Percentiles rank a stretch among this genome's conserved stretches.
These are phyloP conservation scores for Notoglanidium macrostoma DNA, from an alignment of 2,797 vertebrate genomes.

Conservation along the genomic window DNA sequence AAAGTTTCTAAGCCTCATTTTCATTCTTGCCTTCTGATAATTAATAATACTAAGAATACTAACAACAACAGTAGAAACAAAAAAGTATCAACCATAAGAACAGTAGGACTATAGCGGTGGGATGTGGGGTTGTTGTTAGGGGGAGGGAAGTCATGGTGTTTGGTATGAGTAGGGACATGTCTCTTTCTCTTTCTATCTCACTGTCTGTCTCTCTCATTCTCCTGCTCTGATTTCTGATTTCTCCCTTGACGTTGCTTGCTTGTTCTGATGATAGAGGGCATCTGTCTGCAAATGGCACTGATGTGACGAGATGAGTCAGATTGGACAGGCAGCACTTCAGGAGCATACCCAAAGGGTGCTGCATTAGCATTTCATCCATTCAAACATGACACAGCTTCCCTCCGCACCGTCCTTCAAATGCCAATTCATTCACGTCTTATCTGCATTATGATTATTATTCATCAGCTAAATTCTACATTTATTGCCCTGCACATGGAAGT, in stretches of 20 bases:
- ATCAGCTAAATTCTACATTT: constrained; percentile 54
- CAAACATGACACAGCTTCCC: constrained; percentile 62
- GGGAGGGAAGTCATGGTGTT: background rate
- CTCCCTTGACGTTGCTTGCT: constrained; percentile 31
- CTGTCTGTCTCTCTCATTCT: background rate
- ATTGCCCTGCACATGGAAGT: constrained; percentile 37
- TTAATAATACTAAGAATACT: background rate
- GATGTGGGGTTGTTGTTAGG: background rate
- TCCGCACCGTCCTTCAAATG: constrained; percentile 63
- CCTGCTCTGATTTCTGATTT: constrained; percentile 26
- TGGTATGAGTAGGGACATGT: background rate
- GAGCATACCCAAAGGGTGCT: constrained; percentile 62
- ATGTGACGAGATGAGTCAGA: constrained; percentile 65
- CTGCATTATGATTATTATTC: constrained; percentile 58
- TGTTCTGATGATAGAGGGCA: constrained; percentile 59
- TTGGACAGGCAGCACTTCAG: constrained; percentile 62
- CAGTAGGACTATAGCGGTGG: background rate
- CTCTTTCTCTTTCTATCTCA: constrained; percentile 3
- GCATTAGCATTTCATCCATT: constrained; percentile 67
- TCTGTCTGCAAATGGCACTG: constrained; percentile 66
- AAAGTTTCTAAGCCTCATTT: background rate
- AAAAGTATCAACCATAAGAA: background rate
- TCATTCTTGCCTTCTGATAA: background rate
- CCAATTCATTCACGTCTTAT: constrained; percentile 53
- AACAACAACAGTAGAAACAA: background rate